phyloP scores from a whole-genome alignment of 2,797 vertebrate genomes.

The Chloroceryle amazona region DNA sequence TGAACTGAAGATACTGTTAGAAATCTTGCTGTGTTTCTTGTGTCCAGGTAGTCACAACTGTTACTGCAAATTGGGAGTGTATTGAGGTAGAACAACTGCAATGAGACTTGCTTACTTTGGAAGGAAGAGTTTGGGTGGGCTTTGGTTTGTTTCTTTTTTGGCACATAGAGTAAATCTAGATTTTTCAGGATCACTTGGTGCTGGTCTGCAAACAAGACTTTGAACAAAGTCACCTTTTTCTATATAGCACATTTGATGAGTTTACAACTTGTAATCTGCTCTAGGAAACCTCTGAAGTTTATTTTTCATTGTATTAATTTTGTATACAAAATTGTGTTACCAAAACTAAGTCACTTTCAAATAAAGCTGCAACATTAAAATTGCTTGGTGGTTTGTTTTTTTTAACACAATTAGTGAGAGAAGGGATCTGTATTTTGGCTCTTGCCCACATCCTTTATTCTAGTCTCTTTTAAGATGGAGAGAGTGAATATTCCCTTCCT shows the following conservation, averaged over 20 bases:
- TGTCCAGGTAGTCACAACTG: neutral
- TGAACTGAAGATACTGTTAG: neutral
- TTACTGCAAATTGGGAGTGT: neutral
- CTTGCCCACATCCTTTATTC: neutral
- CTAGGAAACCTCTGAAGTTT: neutral
- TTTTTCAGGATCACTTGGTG: neutral
- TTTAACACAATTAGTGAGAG: neutral
- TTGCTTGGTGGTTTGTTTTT: neutral
- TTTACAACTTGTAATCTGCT: conserved; percentile 5
- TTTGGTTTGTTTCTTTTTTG: neutral
- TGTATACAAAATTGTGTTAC: neutral
- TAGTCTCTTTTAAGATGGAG: neutral
- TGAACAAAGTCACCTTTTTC: neutral
- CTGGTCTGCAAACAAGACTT: neutral
- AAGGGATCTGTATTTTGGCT: neutral
- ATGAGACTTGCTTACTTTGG: neutral
- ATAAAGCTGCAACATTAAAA: conserved; percentile 53
- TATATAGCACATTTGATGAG: neutral
- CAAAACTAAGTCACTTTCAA: conserved; percentile 21
- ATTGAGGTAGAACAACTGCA: neutral
- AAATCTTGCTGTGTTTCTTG: neutral
- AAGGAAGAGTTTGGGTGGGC: neutral
- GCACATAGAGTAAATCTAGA: neutral
- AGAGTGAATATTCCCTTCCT: neutral
- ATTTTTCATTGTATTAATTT: conserved; percentile 25